These are phyloP conservation scores for Petrocephalus microphthalmus DNA, from an alignment of 2,113 vertebrate genomes.

Conservation along the genomic window DNA sequence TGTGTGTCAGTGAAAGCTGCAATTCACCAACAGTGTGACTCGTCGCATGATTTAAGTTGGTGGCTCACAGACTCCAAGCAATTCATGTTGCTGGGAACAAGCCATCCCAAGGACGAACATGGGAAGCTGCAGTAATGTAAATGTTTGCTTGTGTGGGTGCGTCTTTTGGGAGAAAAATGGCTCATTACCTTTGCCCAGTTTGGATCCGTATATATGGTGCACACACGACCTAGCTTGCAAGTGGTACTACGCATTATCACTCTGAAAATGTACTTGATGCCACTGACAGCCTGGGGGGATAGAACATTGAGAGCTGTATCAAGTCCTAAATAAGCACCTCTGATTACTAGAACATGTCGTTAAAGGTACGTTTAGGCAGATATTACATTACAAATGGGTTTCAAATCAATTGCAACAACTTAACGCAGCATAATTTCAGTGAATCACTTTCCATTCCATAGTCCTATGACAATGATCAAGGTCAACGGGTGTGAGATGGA, in stretches of 20 bases:
- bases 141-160: neutral
- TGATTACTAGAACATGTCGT: neutral
- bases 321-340: neutral
- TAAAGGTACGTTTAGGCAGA: neutral
- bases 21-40: neutral
- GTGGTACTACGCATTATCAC: constrained; percentile 42
- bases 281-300: constrained; percentile 47
- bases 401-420: neutral
- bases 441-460: neutral
- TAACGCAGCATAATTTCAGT: neutral
- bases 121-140: neutral
- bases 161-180: neutral
- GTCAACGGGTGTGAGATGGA: neutral
- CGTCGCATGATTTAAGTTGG: neutral
- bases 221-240: constrained; percentile 45
- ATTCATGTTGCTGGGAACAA: neutral
- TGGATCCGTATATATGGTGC: neutral
- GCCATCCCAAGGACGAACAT: neutral
- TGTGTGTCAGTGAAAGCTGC: neutral
- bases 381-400: neutral
- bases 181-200: constrained; percentile 23
- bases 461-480: neutral
- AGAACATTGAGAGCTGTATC: neutral
- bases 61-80: neutral
- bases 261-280: constrained; percentile 47